These are phyloP conservation scores for Limnephilus auricula DNA, from an alignment of 2,888 invertebrate species.

Conservation along the genomic window DNA sequence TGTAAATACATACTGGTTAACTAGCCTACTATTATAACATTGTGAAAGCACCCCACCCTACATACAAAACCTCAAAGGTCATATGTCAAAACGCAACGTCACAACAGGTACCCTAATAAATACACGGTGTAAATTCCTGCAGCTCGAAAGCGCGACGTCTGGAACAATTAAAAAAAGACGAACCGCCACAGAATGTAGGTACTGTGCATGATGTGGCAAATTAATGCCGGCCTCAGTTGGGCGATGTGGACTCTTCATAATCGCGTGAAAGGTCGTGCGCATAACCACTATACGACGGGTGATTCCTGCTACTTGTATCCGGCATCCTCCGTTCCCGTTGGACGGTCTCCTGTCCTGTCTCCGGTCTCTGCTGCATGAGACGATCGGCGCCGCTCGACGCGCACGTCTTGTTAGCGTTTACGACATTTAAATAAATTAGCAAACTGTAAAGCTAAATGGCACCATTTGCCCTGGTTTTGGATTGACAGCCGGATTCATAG, in stretches of 20 bases:
- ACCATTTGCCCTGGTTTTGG: neutral
- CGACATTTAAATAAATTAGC: constrained; percentile 21
- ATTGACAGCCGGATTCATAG: neutral
- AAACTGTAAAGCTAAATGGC: constrained; percentile 12
- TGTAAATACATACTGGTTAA: neutral
- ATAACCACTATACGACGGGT: neutral
- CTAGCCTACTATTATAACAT: neutral
- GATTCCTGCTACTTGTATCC: neutral
- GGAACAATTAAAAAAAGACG: neutral
- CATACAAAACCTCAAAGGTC: neutral
- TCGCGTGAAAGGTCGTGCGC: constrained; percentile 15
- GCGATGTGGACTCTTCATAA: neutral
- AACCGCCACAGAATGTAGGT: neutral
- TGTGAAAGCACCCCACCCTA: neutral
- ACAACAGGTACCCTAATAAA: neutral
- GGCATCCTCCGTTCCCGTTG: neutral
- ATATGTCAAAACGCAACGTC: neutral
- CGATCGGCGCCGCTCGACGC: neutral
- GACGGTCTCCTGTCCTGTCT: neutral
- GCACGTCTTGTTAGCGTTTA: constrained; percentile 23
- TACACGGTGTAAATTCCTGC: neutral
- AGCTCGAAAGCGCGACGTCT: neutral
- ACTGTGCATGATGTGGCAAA: neutral
- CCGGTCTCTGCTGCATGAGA: neutral
- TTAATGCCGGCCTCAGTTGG: neutral